These are phyloP conservation scores for Diplodus sargus DNA, from an alignment of 2,797 vertebrate species.

Conservation along the genomic window DNA sequence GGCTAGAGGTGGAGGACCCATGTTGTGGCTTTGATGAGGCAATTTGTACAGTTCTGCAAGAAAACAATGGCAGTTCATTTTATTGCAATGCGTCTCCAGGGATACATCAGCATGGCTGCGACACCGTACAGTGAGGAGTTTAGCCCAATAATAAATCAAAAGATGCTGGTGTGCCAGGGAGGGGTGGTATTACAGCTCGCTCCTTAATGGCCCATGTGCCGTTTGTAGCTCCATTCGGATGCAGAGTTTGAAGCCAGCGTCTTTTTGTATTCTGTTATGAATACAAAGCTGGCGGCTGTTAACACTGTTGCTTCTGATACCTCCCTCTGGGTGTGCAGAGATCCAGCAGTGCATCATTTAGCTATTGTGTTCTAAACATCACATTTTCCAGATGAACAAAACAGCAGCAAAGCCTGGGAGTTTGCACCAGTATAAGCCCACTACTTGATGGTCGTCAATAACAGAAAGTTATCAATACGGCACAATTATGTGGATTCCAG, in stretches of 20 bases:
- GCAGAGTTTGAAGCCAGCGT: conserved; percentile 43
- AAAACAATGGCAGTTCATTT: conserved; percentile 79
- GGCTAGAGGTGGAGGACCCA: conserved; percentile 73
- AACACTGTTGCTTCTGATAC: conserved; percentile 36
- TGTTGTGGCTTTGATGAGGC: conserved; percentile 80
- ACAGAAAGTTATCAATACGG: conserved; percentile 27
- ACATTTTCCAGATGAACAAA: conserved; percentile 48
- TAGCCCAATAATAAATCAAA: conserved; percentile 74
- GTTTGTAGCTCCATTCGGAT: conserved; percentile 62
- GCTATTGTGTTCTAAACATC: conserved; percentile 36
- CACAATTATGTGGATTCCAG: conserved; percentile 13
- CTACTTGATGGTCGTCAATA: conserved; percentile 14
- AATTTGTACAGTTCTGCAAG: conserved; percentile 78
- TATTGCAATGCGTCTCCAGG: conserved; percentile 74
- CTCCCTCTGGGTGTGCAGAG: conserved; percentile 37
- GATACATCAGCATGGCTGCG: conserved; percentile 66
- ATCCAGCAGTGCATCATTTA: conserved; percentile 39
- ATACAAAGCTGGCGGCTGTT: conserved; percentile 37
- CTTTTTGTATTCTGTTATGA: conserved; percentile 41
- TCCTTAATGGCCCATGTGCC: conserved; percentile 67
- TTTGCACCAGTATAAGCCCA: background rate
- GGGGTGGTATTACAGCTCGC: conserved; percentile 47
- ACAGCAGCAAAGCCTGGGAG: conserved; percentile 11
- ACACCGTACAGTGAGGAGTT: conserved; percentile 56
- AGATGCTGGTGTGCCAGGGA: conserved; percentile 45